Evolutionary conservation across 1,140 invertebrate genomes (phyloP), one percentile per base, ranked within the genome.

Genomic region (Stratiolaelaps scimitus): DNA sequence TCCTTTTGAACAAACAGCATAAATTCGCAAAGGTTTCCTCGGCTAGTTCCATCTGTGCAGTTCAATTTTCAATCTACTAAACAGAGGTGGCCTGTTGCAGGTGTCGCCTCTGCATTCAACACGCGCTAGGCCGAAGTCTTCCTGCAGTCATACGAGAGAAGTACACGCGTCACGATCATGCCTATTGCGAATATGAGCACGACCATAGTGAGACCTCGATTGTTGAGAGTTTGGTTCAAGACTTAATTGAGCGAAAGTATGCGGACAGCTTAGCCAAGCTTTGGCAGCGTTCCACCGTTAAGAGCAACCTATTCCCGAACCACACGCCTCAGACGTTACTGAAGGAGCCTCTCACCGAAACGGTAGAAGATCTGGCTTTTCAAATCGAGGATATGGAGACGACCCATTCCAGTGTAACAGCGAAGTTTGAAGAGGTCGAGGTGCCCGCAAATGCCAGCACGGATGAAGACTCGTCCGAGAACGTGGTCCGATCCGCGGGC

Each of bases 381-480:
- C 34, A 40, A 40, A 23, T 60, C 2, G 53, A 60, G 4, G 53
- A 60, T 5, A 60, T 60, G 53, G 53, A 60, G 10, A 60, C 26
- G n/a, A 60, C 20, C 23, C 53, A 29, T 17, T 29, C 26, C 53
- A 60, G 53, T 60, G 15, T 13, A n/a, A 29, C 13, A 17, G 53
- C 53, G 20, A 26, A 60, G 23, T 60, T 60, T 23, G 53, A 60
- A 17, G 53, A 60, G 10, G 53, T 60, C 23, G 53, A 60, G 23
- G 20, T 60, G 19, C 4, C 34, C 34, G 4, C 34, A 40, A 10
- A 40, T 40, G 34, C 10, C 10, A 10, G 34, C 34, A 40, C 34
- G 10, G 34, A 40, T 10, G 34, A 40, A 10, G 34, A 15, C 4
- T 6, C 47, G 15, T 48, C 4, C 15, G 7, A 4, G 4, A 15